These are phyloP conservation scores for Dasypogon diadema DNA, from an alignment of 2,888 invertebrate species.

Conservation along the genomic window DNA sequence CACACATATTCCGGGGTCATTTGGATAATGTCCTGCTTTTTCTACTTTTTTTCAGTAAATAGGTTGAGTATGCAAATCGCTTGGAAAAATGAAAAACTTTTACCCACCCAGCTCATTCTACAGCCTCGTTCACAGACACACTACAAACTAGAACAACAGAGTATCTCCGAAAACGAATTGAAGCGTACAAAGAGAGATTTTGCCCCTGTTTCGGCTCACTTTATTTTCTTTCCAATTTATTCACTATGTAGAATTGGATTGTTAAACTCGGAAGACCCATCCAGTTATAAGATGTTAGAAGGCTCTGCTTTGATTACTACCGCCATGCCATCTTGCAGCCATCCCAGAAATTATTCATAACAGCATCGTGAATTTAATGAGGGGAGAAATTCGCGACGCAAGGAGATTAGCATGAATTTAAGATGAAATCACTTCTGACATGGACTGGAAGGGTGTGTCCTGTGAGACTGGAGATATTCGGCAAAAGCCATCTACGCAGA, in stretches of 20 bases:
- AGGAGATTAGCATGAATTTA: constrained; percentile 25
- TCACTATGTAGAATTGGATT: constrained; percentile 51
- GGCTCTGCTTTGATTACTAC: constrained; percentile 42
- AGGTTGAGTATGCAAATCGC: constrained; percentile 56
- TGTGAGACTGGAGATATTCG: not conserved
- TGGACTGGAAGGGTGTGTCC: not conserved
- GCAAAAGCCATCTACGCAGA: not conserved
- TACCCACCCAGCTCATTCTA: not conserved
- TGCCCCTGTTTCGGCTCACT: constrained; percentile 28
- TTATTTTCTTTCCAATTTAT: constrained; percentile 52
- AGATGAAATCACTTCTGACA: constrained; percentile 13
- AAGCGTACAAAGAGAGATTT: not conserved
- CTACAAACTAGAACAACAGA: constrained; percentile 26
- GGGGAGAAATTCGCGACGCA: not conserved
- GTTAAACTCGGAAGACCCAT: constrained; percentile 49
- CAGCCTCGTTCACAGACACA: not conserved
- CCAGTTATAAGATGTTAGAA: constrained; percentile 17
- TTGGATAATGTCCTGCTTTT: constrained; percentile 53
- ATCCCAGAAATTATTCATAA: constrained; percentile 29
- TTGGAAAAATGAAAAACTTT: constrained; percentile 55
- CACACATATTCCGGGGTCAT: constrained; percentile 53
- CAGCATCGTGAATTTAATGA: constrained; percentile 16
- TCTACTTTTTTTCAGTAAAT: constrained; percentile 50
- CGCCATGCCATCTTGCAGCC: not conserved
- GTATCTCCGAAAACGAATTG: constrained; percentile 1